Base-by-base conservation (phyloP, 2,797 vertebrate species). In the Microhierax caerulescens region DNA sequence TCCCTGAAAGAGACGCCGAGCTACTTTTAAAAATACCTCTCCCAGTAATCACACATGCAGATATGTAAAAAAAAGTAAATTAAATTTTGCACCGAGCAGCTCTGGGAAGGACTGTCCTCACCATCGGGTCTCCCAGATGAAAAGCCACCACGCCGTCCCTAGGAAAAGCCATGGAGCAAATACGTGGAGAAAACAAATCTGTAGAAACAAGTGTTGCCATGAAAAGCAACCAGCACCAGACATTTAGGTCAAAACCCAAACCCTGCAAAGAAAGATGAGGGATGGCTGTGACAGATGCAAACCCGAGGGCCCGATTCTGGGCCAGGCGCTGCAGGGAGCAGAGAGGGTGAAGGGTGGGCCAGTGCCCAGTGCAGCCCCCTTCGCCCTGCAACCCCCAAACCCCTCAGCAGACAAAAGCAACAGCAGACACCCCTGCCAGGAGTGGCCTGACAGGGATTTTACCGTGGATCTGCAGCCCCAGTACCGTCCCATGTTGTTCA, bases 1-100 rank as follows among this genome's bases (percentile, higher is more conserved):
- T 67, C 90, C 89, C 85, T 82, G 72, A 91, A 89, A 80, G 95
- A 73, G 60, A 91, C 39, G 34, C 59, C 20, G 36, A 74, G 94
- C 86, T 39, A 59, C 65, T 72, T 59, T 65, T 37, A 56, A 75
- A 88, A 77, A 88, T 34, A 22, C 61, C 68, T 13, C 43, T 75
- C 48, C 70, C 61, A 51, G 84, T 20, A 24, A 89, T 69, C 70
- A 23, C 85, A 43, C 53, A 21, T 3, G 39, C 64, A 79, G 61
- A 37, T 39, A 25, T 1, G 67, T 22, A 17, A 45, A 30, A n/a
- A 59, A 50, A 67, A 65, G 57, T n/a, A 17, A 47, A 23, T 1
- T 43, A 6, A 41, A 45, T 21, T 32, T 22, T 9, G 4, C 32
- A 3, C 22, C 1, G 70, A 5, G 89, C 2, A 5, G 3, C 12